A percentile compares a stretch with the other conserved stretches of the same genome.
These are phyloP conservation scores for Nannospalax galili DNA, from an alignment of 2,113 vertebrate genomes.

Conservation along the genomic window DNA sequence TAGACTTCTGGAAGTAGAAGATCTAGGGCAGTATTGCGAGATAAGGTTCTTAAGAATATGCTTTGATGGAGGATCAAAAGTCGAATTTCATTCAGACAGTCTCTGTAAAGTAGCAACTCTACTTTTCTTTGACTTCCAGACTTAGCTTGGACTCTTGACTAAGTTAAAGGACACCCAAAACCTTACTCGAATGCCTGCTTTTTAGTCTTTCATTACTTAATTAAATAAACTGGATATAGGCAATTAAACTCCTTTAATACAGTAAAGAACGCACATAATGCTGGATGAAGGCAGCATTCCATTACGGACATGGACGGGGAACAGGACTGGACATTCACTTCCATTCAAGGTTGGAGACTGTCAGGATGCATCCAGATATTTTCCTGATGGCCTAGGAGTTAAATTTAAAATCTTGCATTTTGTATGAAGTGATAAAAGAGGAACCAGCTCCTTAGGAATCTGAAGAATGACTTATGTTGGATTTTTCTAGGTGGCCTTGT, in stretches of 20 bases:
- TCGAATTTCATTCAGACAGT: slow-evolving; percentile 57
- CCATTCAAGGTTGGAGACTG: background rate
- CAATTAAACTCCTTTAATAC: slow-evolving; percentile 6
- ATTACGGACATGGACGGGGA: background rate
- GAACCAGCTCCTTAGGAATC: background rate
- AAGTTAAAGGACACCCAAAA: background rate
- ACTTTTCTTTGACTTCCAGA: slow-evolving; percentile 54
- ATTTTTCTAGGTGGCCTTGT: slow-evolving; percentile 8
- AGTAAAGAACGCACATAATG: background rate
- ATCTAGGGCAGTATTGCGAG: background rate
- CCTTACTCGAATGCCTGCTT: background rate
- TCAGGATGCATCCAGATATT: background rate
- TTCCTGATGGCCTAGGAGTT: background rate
- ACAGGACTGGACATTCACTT: background rate
- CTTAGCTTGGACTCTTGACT: slow-evolving; percentile 38
- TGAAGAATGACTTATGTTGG: background rate
- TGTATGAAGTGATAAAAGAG: background rate
- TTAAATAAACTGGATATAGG: background rate
- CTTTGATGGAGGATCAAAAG: slow-evolving; percentile 77
- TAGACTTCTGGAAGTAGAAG: slow-evolving; percentile 71
- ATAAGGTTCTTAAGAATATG: slow-evolving; percentile 55
- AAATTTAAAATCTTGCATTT: slow-evolving; percentile 9
- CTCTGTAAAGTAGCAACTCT: slow-evolving; percentile 23
- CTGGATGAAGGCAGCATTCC: background rate
- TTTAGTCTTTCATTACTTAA: background rate